Base-by-base conservation (phyloP, 1,140 invertebrate species). In the Coboldia fuscipes region DNA sequence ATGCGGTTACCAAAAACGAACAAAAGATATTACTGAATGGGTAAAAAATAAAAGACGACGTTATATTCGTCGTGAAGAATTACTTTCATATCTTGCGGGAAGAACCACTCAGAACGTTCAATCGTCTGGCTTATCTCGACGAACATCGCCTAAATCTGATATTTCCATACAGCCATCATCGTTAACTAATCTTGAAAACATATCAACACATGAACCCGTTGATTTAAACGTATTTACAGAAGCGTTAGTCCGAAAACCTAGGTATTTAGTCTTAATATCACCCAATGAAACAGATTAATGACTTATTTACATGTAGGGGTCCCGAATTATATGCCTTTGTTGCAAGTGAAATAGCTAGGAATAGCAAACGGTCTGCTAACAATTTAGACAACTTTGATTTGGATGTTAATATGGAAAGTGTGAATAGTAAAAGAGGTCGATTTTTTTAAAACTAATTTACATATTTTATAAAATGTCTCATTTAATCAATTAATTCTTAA, bases 21-120 rank as follows among this genome's bases (percentile, higher is more conserved):
- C 72, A 44, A 70, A 67, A 54, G 79, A 83, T 60, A 54, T 83
- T 44, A 62, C 79, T 42, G 72, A 74, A 45, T 82, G 78, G 78
- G 74, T 70, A 6, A 61, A 68, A 31, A 77, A 74, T 53, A 69
- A 72, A 54, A 65, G 76, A 50, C 58, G 72, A 38, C 64, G 68
- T 41, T 50, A 60, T 41, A 82, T 82, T 44, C 58, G 74, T 18
- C 61, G 77, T 30, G 78, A 82, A 49, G 78, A 83, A 49, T 56
- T 83, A 16, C 58, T 83, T 43, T 72, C 74, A n/a, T 82, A 76
- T 63, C 60, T 82, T 17, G 68, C 74, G 43, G 77, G 76, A 23
- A 77, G 74, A 57, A 65, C 63, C 45, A 58, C 68, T 36, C 55
- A 57, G 53, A 45, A 54, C 55, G 33, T 24, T 28, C 8, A 38